These are phyloP conservation scores for Okapia johnstoni DNA, from an alignment of 2,113 vertebrate genomes.

Conservation along the genomic window DNA sequence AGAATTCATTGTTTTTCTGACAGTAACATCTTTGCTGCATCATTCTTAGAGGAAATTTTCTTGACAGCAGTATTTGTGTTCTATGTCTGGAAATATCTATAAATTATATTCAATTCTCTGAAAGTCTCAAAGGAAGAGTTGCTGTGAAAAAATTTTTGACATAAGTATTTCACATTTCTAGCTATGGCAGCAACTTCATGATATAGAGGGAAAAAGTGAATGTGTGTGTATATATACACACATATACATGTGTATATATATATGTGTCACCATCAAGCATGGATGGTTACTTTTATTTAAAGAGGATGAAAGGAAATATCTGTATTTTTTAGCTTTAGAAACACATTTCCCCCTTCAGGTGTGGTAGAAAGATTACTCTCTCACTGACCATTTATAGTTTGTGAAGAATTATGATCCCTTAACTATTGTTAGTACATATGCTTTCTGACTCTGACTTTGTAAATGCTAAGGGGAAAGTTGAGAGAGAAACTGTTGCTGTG, in stretches of 20 bases:
- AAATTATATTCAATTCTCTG: slow-evolving; percentile 43
- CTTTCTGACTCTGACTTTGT: slow-evolving; percentile 17
- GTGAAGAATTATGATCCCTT: slow-evolving; percentile 17
- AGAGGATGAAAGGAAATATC: slow-evolving; percentile 13
- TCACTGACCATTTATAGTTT: not conserved
- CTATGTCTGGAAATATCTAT: slow-evolving; percentile 36
- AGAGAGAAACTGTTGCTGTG: too few relatives aligned
- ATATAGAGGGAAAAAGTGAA: not conserved
- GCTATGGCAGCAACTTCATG: not conserved
- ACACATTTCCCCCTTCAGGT: not conserved
- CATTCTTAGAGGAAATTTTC: slow-evolving; percentile 54
- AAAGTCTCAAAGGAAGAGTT: slow-evolving; percentile 50
- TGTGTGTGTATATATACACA: not conserved
- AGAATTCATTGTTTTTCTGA: slow-evolving; percentile 55
- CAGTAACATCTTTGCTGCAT: slow-evolving; percentile 31
- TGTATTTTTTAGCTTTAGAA: slow-evolving; percentile 42
- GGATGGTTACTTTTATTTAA: not conserved
- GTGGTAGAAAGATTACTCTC: slow-evolving; percentile 25
- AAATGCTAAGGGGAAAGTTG: not conserved
- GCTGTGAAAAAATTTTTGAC: slow-evolving; percentile 44
- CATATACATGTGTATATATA: not conserved
- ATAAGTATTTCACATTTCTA: slow-evolving; percentile 45
- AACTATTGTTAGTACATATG: not conserved
- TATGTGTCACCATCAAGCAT: not conserved
- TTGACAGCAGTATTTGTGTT: slow-evolving; percentile 56